Base-by-base conservation (phyloP, 2,797 vertebrate species). In the Gadopsis marmoratus region DNA sequence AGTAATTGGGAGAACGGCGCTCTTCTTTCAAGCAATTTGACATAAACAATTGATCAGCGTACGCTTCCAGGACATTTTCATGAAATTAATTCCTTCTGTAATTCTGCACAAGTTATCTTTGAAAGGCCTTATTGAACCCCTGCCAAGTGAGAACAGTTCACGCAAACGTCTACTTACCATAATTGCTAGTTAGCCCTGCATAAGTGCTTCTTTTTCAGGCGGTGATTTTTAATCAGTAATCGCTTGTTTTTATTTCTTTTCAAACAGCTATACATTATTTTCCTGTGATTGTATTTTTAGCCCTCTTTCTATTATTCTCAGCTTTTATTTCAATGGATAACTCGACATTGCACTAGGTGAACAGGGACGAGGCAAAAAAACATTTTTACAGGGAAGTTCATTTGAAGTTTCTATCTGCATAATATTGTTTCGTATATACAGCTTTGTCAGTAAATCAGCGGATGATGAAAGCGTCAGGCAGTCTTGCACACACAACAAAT, bases 161-260 rank as follows among this genome's bases (percentile, higher is more conserved):
- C 43, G 73, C 75, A 78, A 80, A 82, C 37, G 71, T 83, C 67
- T 80, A 74, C 68, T 86, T 83, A 63, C 4, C 21, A 65, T 88
- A 80, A 91, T 86, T 85, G 83, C 50, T 61, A 76, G 76, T 82
- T 84, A 68, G 60, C 71, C 43, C 54, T 12, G 29, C 19, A 62
- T 65, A 74, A 79, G 45, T 56, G 55, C 16, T 53, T 72, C 60
- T 50, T 63, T 65, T 47, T 62, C 41, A 75, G 35, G 26, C n/a
- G 71, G 54, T 76, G 23, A 41, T 62, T 73, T 55, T 63, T 19
- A 62, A 54, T 31, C 8, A 60, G 58, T 33, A 17, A 47, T 59
- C 19, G 51, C 3, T 51, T 7, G 14, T 47, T 74, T 54, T 48
- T 17, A 45, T 63, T 59, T 29, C 4, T 72, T 65, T 68, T 63